phyloP scores from a whole-genome alignment of 2,113 vertebrate genomes.

The Tor tambroides region DNA sequence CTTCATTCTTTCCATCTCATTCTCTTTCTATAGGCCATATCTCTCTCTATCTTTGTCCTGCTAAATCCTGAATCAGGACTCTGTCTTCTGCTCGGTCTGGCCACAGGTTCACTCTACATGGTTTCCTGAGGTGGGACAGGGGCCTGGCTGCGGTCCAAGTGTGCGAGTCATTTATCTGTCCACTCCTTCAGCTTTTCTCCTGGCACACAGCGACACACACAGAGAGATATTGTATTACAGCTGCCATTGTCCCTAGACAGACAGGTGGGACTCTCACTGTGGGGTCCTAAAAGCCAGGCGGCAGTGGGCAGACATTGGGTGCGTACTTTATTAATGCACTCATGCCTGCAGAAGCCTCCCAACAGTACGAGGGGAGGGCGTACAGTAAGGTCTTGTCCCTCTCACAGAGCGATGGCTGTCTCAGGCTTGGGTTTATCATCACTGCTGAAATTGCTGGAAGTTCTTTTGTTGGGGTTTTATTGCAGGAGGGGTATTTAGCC shows the following conservation, averaged over 20 bases:
- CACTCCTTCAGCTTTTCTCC: constrained; percentile 71
- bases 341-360: constrained; percentile 77
- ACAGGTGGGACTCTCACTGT: constrained; percentile 87
- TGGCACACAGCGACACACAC: constrained; percentile 64
- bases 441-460: constrained; percentile 71
- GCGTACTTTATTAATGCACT: constrained; percentile 78
- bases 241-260: constrained; percentile 77
- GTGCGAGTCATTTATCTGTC: constrained; percentile 76
- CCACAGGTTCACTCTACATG: constrained; percentile 64
- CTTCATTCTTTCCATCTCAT: constrained; percentile 7
- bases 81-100: constrained; percentile 61
- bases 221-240: constrained; percentile 73
- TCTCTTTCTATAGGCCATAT: constrained; percentile 40
- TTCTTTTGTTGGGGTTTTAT: constrained; percentile 71
- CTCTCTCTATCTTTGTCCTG: constrained; percentile 8
- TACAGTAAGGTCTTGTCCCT: constrained; percentile 69
- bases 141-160: constrained; percentile 70
- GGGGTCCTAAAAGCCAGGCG: constrained; percentile 78
- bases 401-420: constrained; percentile 67
- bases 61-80: constrained; percentile 63
- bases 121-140: constrained; percentile 71
- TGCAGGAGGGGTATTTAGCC: constrained; percentile 67
- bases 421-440: constrained; percentile 72
- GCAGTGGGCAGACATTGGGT: constrained; percentile 79
- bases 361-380: constrained; percentile 69